These are phyloP conservation scores for Haliclona indistincta DNA, from an alignment of 37 sponge, comb jelly and placozoan genomes.

Conservation along the genomic window DNA sequence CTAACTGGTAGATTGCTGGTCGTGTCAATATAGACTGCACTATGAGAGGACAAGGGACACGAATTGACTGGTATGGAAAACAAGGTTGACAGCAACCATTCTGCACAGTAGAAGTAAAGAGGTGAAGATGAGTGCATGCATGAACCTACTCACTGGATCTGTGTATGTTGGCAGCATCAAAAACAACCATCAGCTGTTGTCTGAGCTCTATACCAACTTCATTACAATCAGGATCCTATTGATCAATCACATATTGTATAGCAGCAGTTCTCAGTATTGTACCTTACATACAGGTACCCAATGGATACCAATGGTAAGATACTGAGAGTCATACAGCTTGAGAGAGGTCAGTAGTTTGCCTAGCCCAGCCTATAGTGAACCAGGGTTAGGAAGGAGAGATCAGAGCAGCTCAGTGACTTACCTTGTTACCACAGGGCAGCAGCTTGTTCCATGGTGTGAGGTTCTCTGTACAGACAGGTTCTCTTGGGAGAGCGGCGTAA, in stretches of 20 bases:
- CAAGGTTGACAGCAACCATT: no score
- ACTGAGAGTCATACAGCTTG: slow-evolving; percentile 79
- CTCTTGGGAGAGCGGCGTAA: slow-evolving; percentile 88
- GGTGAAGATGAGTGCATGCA: background rate
- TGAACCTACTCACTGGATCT: background rate
- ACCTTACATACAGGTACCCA: slow-evolving; percentile 58
- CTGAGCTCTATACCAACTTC: slow-evolving; percentile 49
- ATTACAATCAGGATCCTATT: slow-evolving; percentile 42
- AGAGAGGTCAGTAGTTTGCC: slow-evolving; percentile 66
- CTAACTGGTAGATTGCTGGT: no score
- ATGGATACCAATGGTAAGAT: slow-evolving; percentile 89
- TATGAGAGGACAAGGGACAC: no score
- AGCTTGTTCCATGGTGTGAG: slow-evolving; percentile 97
- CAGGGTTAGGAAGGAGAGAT: background rate
- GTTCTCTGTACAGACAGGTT: slow-evolving; percentile 98
- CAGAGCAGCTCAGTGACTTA: slow-evolving; percentile 9
- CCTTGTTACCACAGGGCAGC: slow-evolving; percentile 87
- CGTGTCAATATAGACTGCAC: no score
- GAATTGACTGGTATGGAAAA: no score
- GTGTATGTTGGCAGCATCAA: slow-evolving; percentile 25
- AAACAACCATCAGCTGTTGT: slow-evolving; percentile 64
- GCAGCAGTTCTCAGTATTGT: slow-evolving; percentile 11
- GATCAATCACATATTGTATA: background rate
- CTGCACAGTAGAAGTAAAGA: no score
- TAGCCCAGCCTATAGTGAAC: slow-evolving; percentile 61